A percentile compares a stretch with the other conserved stretches of the same genome.
These are phyloP conservation scores for Peromyscus nudipes DNA, from an alignment of 2,797 vertebrate genomes.

Conservation along the genomic window DNA sequence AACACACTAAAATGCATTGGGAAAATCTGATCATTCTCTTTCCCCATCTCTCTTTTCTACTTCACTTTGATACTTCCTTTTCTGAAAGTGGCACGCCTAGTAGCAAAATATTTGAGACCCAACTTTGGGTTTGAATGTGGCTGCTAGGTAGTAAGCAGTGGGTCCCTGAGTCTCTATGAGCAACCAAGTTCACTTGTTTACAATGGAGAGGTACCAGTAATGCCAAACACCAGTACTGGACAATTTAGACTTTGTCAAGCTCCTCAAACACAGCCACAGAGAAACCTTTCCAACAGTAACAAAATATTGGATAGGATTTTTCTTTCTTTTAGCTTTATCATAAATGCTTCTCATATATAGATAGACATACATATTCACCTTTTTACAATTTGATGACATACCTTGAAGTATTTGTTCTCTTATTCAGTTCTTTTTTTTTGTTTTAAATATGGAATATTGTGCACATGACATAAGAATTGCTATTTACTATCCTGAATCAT, in stretches of 20 bases:
- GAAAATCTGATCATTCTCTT: background rate
- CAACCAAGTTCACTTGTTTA: background rate
- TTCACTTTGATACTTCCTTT: constrained; percentile 3
- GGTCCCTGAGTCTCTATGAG: background rate
- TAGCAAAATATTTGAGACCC: background rate
- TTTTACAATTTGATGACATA: background rate
- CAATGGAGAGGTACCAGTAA: background rate
- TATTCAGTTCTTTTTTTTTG: background rate
- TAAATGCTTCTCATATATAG: background rate
- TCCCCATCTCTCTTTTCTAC: background rate
- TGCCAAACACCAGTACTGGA: background rate
- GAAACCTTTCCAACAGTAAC: background rate
- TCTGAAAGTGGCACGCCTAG: background rate
- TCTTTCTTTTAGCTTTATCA: background rate
- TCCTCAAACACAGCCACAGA: background rate
- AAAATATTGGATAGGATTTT: background rate
- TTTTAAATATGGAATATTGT: background rate
- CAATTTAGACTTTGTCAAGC: background rate
- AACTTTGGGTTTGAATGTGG: background rate
- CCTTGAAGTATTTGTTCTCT: background rate
- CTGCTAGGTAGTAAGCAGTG: background rate
- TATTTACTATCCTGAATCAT: background rate
- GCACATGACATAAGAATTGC: background rate
- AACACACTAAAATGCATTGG: background rate
- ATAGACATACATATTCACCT: background rate